A percentile compares a stretch with the other conserved stretches of the same genome.
Conservation (phyloP, 1,140 invertebrate species). For the Bombus polaris region DNA sequence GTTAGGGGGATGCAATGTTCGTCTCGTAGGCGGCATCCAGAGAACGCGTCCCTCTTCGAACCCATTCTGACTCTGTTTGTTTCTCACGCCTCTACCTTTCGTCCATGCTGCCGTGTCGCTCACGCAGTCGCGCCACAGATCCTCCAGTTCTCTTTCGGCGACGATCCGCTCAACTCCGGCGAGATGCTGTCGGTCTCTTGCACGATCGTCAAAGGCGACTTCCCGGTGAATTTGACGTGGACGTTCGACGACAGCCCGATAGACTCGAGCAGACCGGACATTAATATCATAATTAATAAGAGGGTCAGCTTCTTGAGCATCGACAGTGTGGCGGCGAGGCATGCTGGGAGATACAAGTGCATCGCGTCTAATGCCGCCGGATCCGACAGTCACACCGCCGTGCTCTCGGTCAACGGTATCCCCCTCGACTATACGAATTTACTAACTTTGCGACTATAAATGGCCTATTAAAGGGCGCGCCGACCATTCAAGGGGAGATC, state of each 20-base stretch:
- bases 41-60: not conserved
- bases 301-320: constrained; percentile 85
- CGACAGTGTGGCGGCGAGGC: constrained; percentile 84
- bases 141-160: constrained; percentile 87
- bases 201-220: constrained; percentile 89
- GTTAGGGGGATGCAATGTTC: not conserved
- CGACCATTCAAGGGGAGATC: constrained; percentile 5
- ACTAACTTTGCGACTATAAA: not conserved
- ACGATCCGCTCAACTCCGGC: constrained; percentile 88
- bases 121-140: constrained; percentile 83
- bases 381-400: constrained; percentile 84
- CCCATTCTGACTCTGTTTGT: constrained; percentile 12
- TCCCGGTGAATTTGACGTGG: constrained; percentile 88
- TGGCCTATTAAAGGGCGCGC: constrained; percentile 13
- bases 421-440: constrained; percentile 45
- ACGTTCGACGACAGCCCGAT: constrained; percentile 85
- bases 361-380: constrained; percentile 87
- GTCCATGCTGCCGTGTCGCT: constrained; percentile 52
- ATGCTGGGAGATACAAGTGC: constrained; percentile 88
- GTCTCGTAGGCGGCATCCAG: not conserved
- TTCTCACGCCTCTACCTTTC: constrained; percentile 34
- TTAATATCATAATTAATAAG: constrained; percentile 84
- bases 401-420: constrained; percentile 87
- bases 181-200: constrained; percentile 89
- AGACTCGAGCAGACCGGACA: constrained; percentile 76